A percentile compares a stretch with the other conserved stretches of the same genome.
Conservation (phyloP, 2,888 invertebrate genomes). For the Sinopyrophorus schimmeli region DNA sequence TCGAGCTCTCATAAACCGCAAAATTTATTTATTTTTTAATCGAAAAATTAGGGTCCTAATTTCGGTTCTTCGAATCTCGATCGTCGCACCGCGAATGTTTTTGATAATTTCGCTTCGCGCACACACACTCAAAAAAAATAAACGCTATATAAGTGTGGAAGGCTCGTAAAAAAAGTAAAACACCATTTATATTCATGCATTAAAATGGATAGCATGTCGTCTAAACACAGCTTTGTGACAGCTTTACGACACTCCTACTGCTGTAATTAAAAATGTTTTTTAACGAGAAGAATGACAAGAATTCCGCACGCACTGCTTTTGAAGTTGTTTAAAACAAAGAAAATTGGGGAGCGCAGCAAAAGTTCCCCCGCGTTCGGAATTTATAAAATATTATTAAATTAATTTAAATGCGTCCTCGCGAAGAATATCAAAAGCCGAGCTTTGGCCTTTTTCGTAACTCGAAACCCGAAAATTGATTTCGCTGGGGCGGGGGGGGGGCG, state of each 20-base stretch:
- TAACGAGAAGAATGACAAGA: slow-evolving; percentile 33
- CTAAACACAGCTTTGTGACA: slow-evolving; percentile 32
- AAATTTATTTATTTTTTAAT: no score
- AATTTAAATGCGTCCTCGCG: no score
- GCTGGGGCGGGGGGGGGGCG: no score
- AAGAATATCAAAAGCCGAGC: no score
- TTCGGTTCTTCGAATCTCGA: no score
- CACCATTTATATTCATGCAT: slow-evolving; percentile 28
- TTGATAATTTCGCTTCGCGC: slow-evolving; percentile 1
- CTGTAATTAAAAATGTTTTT: slow-evolving; percentile 33
- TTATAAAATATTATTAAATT: slow-evolving; percentile 26
- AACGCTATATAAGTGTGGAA: slow-evolving; percentile 17
- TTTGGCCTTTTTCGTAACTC: no score
- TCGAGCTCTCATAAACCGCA: slow-evolving; percentile 19
- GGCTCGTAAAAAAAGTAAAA: slow-evolving; percentile 26
- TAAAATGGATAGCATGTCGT: slow-evolving; percentile 33
- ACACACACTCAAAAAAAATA: no score
- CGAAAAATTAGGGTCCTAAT: no score
- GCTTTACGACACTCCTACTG: slow-evolving; percentile 33
- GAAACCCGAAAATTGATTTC: no score
- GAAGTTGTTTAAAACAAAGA: slow-evolving; percentile 32
- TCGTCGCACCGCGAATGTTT: no score
- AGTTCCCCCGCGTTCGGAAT: slow-evolving; percentile 29
- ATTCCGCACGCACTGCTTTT: slow-evolving; percentile 33
- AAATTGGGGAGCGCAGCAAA: slow-evolving; percentile 28